phyloP scores from a whole-genome alignment of 2,797 vertebrate genomes.

The Rhodeus uyekii region DNA sequence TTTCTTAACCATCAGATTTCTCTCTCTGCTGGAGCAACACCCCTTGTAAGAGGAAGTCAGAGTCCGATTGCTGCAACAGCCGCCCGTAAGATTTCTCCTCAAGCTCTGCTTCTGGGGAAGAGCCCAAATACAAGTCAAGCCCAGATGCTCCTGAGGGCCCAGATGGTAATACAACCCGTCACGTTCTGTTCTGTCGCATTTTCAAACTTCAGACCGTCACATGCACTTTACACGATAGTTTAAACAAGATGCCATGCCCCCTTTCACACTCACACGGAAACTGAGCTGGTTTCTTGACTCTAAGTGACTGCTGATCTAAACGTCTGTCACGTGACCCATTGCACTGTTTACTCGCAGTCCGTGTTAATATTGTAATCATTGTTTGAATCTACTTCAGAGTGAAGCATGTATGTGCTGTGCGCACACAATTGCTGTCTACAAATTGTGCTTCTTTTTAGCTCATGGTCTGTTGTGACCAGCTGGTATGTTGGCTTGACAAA shows the following conservation, averaged over 20 bases:
- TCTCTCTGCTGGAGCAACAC: constrained; percentile 82
- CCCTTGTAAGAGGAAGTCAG: constrained; percentile 86
- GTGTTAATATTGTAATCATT: neutral
- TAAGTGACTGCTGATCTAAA: neutral
- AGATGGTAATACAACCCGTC: constrained; percentile 84
- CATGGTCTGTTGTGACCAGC: constrained; percentile 3
- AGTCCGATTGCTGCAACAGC: constrained; percentile 82
- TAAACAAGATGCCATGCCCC: neutral
- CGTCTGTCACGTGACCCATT: neutral
- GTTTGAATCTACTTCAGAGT: neutral
- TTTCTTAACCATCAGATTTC: constrained; percentile 75
- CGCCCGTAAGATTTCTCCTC: constrained; percentile 85
- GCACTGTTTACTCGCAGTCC: neutral
- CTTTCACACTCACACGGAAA: constrained; percentile 16
- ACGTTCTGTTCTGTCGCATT: neutral
- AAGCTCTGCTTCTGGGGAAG: constrained; percentile 91
- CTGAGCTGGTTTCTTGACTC: constrained; percentile 11
- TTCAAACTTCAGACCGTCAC: neutral
- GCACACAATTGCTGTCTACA: neutral
- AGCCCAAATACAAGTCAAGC: constrained; percentile 89
- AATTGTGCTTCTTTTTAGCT: neutral
- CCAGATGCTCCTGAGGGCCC: constrained; percentile 95
- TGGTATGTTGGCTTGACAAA: neutral
- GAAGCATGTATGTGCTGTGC: neutral
- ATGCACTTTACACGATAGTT: neutral